Evolutionary conservation across 2,797 vertebrate genomes (phyloP), one percentile per base, ranked within the genome.

Genomic region (Catharus ustulatus): DNA sequence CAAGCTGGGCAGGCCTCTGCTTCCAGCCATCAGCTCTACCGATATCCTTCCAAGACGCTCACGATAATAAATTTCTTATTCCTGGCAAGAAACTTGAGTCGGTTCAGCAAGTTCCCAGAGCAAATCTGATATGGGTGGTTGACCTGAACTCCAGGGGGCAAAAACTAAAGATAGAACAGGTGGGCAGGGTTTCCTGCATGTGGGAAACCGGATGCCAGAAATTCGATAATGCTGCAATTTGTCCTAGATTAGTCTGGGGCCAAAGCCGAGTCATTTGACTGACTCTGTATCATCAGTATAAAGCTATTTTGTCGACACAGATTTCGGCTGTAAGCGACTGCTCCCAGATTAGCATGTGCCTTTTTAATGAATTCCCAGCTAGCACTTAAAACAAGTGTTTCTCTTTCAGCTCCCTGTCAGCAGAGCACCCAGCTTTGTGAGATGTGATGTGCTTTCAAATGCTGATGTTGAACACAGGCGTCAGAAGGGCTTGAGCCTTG

Each of bases 391-490:
- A 43, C 14, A 72, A 12, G 19, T 2, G 0, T 49, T 82, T 81
- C 52, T 69, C 1, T 42, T 77, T 69, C 38, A 73, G 11, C 49
- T 27, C 49, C 23, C 54, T 36, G 26, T 9, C 64, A 57, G 40
- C 32, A 22, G 2, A 71, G 45, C 21, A 17, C 29, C 9, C 30
- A 40, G 38, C 13, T 32, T 68, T 51, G 26, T 3, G 13, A 71
- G 45, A 32, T 0, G 0, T 16, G 73, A 6, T 8, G 6, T 19
- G 36, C 6, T 57, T 38, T 78, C 46, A 78, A 51, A 79, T 1
- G 10, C 30, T 43, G 18, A n/a, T 27, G 66, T 15, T 4, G 10
- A 74, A 3, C 7, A 16, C 1, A 1, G 46, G 42, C 0, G 0
- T 24, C 51, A 45, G 32, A 11, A 75, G 45, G 14, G 51, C 24